Base-by-base conservation (phyloP, 2,888 invertebrate species). In the Lutraria lutraria region DNA sequence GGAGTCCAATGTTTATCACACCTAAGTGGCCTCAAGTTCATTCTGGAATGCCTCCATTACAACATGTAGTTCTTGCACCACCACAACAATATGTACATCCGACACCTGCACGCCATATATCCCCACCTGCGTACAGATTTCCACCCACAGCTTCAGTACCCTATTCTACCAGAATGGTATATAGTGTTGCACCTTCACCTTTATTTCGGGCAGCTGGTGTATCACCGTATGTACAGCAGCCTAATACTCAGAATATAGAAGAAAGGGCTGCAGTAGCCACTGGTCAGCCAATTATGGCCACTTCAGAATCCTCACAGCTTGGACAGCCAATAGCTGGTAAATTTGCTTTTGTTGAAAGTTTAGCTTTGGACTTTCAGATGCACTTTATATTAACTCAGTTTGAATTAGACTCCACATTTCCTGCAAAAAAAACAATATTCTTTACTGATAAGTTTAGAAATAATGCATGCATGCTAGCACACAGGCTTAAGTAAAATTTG, bases 1-100 rank as follows among this genome's bases (percentile, higher is more conserved):
- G 90, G 8, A 90, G 88, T 79, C 93, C 93, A 3, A 89, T 92
- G 88, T 93, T 93, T 81, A 88, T 92, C n/a, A 93, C 92, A 12
- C 92, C 91, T 21, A 92, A 91, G 68, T 91, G 91, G 90, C 86
- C 79, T 43, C 88, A 80, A 81, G 76, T 86, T 19, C 53, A 82
- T 16, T 68, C 80, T 43, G 31, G 56, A 31, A 83, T 80, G n/a
- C 86, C 86, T n/a, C 91, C 90, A 56, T 31, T 76, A 76, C 76
- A 76, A 34, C 76, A 76, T 76, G 76, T 76, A 6, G 76, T 76
- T 34, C 88, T 88, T 10, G 88, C 87, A 63, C 86, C 83, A 53
- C 85, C 82, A 63, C 85, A 87, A 31, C 76, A 76, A 25, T 52
- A 68, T 72, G 31, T 80, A 25, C 31, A 43, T 31, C 79, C 68